Percentiles rank a stretch among this genome's conserved stretches.
Evolutionary conservation across 1,140 invertebrate genomes (phyloP).

Genomic region (Musca domestica): DNA sequence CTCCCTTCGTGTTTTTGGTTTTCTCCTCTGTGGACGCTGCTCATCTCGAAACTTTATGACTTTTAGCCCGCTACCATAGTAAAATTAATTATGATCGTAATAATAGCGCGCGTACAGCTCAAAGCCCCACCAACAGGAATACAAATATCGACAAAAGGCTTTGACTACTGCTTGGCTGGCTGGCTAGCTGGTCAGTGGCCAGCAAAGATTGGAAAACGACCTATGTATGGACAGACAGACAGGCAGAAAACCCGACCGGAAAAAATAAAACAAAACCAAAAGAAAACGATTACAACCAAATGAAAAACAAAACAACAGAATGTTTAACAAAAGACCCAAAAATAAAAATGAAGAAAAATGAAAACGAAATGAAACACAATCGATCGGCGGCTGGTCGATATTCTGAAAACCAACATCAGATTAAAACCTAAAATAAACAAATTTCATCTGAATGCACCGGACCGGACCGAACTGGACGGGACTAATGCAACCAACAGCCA

Average conservation of each 20-base stretch:
- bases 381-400: background rate
- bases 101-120: conserved; percentile 21
- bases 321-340: background rate
- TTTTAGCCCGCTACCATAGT: conserved; percentile 27
- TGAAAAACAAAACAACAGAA: background rate
- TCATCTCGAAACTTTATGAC: background rate
- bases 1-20: conserved; percentile 3
- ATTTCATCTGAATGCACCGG: too few relatives aligned
- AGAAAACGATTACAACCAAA: background rate
- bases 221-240: too few relatives aligned
- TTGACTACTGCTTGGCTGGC: too few relatives aligned
- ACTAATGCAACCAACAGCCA: too few relatives aligned
- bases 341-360: too few relatives aligned
- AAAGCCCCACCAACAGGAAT: background rate
- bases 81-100: conserved; percentile 33
- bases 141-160: background rate
- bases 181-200: too few relatives aligned
- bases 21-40: conserved; percentile 9
- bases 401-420: background rate
- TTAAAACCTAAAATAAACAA: too few relatives aligned
- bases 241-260: background rate
- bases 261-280: background rate
- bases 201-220: too few relatives aligned
- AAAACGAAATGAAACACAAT: too few relatives aligned
- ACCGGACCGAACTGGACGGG: too few relatives aligned